Conservation (phyloP, 1,140 invertebrate species). For the Manduca sexta region DNA sequence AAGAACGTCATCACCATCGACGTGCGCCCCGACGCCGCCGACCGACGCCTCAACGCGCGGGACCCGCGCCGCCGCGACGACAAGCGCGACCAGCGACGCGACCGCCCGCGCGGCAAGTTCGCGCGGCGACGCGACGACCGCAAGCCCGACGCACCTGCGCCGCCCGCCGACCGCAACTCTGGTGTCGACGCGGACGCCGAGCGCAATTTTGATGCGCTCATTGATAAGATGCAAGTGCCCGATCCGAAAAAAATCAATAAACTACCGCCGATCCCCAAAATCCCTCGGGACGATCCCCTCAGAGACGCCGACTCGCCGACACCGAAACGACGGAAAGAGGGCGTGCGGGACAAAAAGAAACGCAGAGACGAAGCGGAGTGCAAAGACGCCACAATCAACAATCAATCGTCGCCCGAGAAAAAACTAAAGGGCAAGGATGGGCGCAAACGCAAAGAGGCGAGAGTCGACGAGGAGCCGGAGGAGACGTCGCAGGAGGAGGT, state of each 20-base stretch:
- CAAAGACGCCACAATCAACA: slow-evolving; percentile 19
- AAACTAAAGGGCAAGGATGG: slow-evolving; percentile 22
- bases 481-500: slow-evolving; percentile 27
- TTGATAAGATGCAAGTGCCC: slow-evolving; percentile 31
- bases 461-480: slow-evolving; percentile 15
- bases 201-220: slow-evolving; percentile 24
- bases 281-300: slow-evolving; percentile 29
- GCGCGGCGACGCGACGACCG: slow-evolving; percentile 12
- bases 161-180: background rate
- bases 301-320: slow-evolving; percentile 21
- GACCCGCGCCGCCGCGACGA: slow-evolving; percentile 29
- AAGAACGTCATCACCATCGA: slow-evolving; percentile 65
- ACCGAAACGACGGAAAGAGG: slow-evolving; percentile 45
- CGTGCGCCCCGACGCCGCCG: slow-evolving; percentile 26
- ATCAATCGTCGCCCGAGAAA: slow-evolving; percentile 35
- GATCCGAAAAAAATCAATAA: slow-evolving; percentile 49
- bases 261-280: slow-evolving; percentile 65
- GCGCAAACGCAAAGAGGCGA: slow-evolving; percentile 13
- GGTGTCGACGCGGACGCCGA: slow-evolving; percentile 1
- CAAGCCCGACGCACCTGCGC: background rate
- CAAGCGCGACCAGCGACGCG: slow-evolving; percentile 23
- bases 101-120: slow-evolving; percentile 11
- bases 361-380: slow-evolving; percentile 12
- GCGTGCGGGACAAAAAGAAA: slow-evolving; percentile 10
- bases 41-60: slow-evolving; percentile 10